Conservation (phyloP, 2,888 invertebrate species). For the Amblyjoppa fuscipennis region DNA sequence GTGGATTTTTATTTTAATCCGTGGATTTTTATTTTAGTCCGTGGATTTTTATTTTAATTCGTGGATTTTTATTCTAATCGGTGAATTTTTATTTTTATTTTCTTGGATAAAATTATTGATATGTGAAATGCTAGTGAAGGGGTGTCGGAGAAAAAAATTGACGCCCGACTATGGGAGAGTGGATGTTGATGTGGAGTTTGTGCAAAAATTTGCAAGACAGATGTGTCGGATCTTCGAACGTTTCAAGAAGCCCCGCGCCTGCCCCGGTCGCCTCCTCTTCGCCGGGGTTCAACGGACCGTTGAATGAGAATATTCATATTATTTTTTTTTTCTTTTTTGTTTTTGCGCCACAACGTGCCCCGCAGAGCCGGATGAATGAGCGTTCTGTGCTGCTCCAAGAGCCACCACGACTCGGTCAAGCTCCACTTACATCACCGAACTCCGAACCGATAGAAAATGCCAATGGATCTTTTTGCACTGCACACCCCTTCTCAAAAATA, state of each 20-base stretch:
- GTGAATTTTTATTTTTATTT: neutral
- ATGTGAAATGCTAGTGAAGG: neutral
- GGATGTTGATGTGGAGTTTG: neutral
- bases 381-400: constrained; percentile 61
- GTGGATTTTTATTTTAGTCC: neutral
- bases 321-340: constrained; percentile 21
- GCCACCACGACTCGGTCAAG: constrained; percentile 60
- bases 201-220: constrained; percentile 63
- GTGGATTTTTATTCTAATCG: neutral
- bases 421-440: constrained; percentile 63
- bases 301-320: constrained; percentile 67
- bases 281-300: constrained; percentile 65
- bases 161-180: neutral
- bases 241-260: constrained; percentile 10
- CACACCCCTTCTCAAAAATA: neutral
- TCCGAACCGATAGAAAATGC: constrained; percentile 46
- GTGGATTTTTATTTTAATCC: neutral
- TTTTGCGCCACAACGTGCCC: constrained; percentile 30
- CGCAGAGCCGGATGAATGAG: constrained; percentile 66
- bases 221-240: constrained; percentile 48
- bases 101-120: neutral
- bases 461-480: neutral
- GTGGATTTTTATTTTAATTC: neutral
- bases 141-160: neutral
- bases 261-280: constrained; percentile 32